Percentiles rank a stretch among this genome's conserved stretches.
phyloP scores from a whole-genome alignment of 2,797 vertebrate genomes.

The Notamacropus eugenii region DNA sequence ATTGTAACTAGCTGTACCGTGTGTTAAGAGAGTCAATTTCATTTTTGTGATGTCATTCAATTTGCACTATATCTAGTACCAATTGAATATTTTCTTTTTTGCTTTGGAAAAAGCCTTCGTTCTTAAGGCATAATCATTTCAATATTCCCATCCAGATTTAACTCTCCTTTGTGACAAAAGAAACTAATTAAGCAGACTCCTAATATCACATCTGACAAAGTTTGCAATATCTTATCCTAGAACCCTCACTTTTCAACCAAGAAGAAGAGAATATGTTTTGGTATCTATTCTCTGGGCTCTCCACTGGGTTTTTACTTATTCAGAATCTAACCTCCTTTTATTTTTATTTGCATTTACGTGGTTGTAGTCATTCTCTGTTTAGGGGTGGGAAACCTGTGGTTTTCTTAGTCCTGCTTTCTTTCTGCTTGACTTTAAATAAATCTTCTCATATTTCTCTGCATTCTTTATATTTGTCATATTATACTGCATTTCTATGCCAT shows the following conservation, averaged over 20 bases:
- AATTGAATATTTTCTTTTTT: background rate
- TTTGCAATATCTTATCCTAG: background rate
- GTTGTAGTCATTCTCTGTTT: background rate
- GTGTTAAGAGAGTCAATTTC: background rate
- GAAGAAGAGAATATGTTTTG: background rate
- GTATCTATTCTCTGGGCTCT: background rate
- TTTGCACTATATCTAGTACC: background rate
- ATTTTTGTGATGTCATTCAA: background rate
- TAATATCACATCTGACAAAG: background rate
- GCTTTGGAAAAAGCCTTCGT: background rate
- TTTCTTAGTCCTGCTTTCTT: background rate
- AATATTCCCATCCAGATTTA: background rate
- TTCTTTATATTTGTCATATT: background rate
- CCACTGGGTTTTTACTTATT: background rate
- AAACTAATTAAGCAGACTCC: background rate
- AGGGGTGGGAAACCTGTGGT: background rate
- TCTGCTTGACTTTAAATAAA: background rate
- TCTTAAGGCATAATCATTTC: background rate
- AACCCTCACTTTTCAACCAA: background rate
- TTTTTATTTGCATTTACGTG: background rate
- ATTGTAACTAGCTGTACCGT: background rate
- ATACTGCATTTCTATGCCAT: background rate
- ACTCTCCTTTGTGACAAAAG: background rate
- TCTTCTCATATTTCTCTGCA: background rate
- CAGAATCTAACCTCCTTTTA: background rate